Conservation (phyloP, 2,888 invertebrate genomes). For the Pseudococcus longispinus region DNA sequence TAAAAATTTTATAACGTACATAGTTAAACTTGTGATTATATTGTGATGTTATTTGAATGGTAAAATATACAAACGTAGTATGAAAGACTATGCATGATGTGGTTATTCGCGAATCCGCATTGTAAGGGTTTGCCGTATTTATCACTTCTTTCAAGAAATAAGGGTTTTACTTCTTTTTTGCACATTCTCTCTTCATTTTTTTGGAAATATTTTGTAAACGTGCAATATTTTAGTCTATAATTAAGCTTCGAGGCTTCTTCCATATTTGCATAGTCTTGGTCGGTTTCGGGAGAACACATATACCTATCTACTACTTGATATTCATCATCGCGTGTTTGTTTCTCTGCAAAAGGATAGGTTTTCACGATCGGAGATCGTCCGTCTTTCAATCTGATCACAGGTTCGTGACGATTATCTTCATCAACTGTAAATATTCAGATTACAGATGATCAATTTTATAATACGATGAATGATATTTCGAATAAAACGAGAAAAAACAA, state of each 20-base stretch:
- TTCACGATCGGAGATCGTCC: neutral
- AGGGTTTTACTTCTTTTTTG: neutral
- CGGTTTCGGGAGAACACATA: neutral
- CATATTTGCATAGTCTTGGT: neutral
- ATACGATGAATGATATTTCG: too few relatives aligned
- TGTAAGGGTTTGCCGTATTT: neutral
- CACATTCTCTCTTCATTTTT: neutral
- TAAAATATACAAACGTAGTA: neutral
- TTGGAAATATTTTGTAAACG: neutral
- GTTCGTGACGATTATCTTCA: neutral
- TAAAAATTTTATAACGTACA: neutral
- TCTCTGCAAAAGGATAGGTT: neutral
- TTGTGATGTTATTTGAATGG: neutral
- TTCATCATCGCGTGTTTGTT: neutral
- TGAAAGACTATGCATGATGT: neutral
- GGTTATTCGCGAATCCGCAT: neutral
- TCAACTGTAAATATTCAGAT: too few relatives aligned
- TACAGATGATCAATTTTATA: too few relatives aligned
- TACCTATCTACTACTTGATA: neutral
- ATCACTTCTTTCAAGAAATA: neutral
- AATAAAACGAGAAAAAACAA: too few relatives aligned
- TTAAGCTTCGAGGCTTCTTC: neutral
- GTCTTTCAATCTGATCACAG: neutral
- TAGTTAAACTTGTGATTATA: too few relatives aligned
- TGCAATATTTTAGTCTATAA: neutral